These are phyloP conservation scores for Alosa alosa DNA, from an alignment of 2,113 vertebrate species.

Conservation along the genomic window DNA sequence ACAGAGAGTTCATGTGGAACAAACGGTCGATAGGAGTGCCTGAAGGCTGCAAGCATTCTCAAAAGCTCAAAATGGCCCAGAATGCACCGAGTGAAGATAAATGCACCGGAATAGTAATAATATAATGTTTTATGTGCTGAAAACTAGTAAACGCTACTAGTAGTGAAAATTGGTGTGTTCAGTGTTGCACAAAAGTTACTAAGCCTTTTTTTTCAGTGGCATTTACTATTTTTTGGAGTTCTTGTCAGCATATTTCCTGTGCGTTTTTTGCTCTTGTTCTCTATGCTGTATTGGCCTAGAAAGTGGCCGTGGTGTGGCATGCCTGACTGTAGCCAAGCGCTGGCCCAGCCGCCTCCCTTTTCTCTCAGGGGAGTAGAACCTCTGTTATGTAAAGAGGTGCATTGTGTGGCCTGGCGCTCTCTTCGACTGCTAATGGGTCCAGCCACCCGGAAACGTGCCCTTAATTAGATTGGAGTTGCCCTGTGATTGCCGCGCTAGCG, in stretches of 20 bases:
- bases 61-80: neutral
- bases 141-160: neutral
- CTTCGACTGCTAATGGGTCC: constrained; percentile 61
- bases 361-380: constrained; percentile 36
- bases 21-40: neutral
- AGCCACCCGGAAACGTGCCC: constrained; percentile 43
- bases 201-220: neutral
- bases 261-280: neutral
- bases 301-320: neutral
- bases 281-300: neutral
- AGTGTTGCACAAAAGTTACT: neutral
- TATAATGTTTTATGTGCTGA: neutral
- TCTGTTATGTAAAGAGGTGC: constrained; percentile 60
- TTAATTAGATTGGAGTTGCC: constrained; percentile 59
- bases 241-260: neutral
- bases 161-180: neutral
- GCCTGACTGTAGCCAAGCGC: neutral
- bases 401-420: constrained; percentile 49
- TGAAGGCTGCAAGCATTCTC: neutral
- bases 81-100: neutral
- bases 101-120: neutral
- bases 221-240: neutral
- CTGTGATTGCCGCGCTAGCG: constrained; percentile 28
- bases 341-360: constrained; percentile 21
- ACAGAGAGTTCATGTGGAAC: neutral